A percentile compares a stretch with the other conserved stretches of the same genome.
Conservation (phyloP, 2,888 invertebrate species). For the Xylocampa areola region DNA sequence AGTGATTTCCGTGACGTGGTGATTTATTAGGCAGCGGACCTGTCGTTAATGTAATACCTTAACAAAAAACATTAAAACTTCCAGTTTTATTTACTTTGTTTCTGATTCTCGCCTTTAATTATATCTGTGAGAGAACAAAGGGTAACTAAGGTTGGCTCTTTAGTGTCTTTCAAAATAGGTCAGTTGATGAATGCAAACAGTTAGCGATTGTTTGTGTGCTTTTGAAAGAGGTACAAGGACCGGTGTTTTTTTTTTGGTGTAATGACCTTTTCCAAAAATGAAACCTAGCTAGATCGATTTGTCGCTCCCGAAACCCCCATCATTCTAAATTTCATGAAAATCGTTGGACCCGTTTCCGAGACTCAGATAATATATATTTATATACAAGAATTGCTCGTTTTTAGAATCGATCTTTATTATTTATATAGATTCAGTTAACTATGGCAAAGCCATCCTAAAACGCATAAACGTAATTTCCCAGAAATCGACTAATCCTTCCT, state of each 20-base stretch:
- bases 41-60: conserved; percentile 56
- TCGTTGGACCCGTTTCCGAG: too few species aligned
- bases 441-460: conserved; percentile 4
- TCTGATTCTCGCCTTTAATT: conserved; percentile 42
- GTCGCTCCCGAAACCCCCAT: too few species aligned
- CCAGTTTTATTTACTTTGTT: conserved; percentile 50
- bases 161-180: conserved; percentile 18
- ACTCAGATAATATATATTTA: too few species aligned
- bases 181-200: conserved; percentile 7
- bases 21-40: conserved; percentile 60
- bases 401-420: too few species aligned
- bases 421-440: too few species aligned
- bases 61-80: conserved; percentile 51
- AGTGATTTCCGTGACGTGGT: conserved; percentile 70
- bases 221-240: too few species aligned
- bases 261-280: not conserved
- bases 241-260: too few species aligned
- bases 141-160: conserved; percentile 34
- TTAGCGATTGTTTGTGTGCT: conserved; percentile 7
- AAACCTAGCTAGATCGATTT: not conserved
- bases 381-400: too few species aligned
- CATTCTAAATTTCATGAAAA: too few species aligned
- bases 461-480: conserved; percentile 5
- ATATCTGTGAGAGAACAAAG: conserved; percentile 41
- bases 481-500: conserved; percentile 24